Evolutionary conservation across 2,113 vertebrate species (phyloP), one percentile per base, ranked within the genome.

Genomic region (Ploceus nigricollis): DNA sequence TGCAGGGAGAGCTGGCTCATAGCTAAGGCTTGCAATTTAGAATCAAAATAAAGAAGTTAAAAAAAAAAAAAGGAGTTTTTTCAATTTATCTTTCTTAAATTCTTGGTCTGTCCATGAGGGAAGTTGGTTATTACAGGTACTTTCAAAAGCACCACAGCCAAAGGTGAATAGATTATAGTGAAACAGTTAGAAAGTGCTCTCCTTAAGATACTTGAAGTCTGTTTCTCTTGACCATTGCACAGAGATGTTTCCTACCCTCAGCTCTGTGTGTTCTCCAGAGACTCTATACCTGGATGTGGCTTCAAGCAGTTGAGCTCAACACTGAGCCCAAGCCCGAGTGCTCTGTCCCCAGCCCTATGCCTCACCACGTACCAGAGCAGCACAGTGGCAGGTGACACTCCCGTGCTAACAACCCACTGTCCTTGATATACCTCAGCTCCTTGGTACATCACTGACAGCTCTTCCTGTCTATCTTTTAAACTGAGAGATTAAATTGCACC

Each of bases 401-500:
- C 15, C 0, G 0, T 13, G 30, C 39, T 25, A 44, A 48, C 18
- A 39, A 28, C 20, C 48, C 8, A 1, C 30, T 16, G 27, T 48
- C 58, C 27, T 44, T 19, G 25, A 31, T 7, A 8, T 0, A n/a
- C 13, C 44, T 56, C 76, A 56, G 64, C 23, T 24, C 37, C 64
- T 48, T 8, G 0, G 4, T 8, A 35, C 44, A 13, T 48, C 60
- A 48, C 8, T 28, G n/a, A 48, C 37, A 66, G 54, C 27, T 81
- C 64, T n/a, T 63, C 39, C 64, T 6, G 2, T 9, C 25, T 1
- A 0, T 22, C 37, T 40, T 78, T 71, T 35, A 77, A 87, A 90
- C 33, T 7, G 24, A 57, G 20, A 53, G 20, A 75, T 70, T 45
- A 58, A 75, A 71, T 8, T 70, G 42, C 63, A 84, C 24, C 27